Conservation (phyloP, 2,797 vertebrate genomes). For the Acomys russatus region DNA sequence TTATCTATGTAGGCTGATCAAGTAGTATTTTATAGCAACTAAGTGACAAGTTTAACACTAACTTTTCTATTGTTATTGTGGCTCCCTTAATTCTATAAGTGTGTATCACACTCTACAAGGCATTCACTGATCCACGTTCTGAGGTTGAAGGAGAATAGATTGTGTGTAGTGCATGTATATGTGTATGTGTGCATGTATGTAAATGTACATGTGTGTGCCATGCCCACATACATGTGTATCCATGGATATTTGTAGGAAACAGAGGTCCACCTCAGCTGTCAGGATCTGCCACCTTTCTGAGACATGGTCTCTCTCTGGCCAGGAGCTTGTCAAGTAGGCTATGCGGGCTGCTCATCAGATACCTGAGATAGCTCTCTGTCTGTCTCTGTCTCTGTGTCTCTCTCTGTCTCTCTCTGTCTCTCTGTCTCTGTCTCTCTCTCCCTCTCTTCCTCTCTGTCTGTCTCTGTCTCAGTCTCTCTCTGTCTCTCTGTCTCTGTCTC, state of each 20-base stretch:
- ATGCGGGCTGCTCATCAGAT: neutral
- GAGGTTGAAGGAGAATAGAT: neutral
- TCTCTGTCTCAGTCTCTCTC: too few relatives aligned
- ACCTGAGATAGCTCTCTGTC: neutral
- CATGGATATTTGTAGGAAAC: neutral
- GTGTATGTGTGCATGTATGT: neutral
- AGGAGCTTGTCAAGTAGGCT: neutral
- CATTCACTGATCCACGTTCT: neutral
- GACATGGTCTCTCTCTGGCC: neutral
- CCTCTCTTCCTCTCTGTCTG: too few relatives aligned
- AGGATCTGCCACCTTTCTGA: neutral
- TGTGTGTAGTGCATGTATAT: neutral
- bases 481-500: too few relatives aligned
- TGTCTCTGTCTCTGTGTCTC: neutral
- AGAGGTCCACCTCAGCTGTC: neutral
- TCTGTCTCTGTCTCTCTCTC: too few relatives aligned
- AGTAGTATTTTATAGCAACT: neutral
- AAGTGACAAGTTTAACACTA: neutral
- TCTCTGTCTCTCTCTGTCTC: too few relatives aligned
- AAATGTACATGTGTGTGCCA: neutral
- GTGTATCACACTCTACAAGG: neutral
- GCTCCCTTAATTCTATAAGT: neutral
- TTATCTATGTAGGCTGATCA: neutral
- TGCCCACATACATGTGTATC: neutral
- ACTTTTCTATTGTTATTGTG: neutral